A percentile compares a stretch with the other conserved stretches of the same genome.
These are phyloP conservation scores for Ridgeia piscesae DNA, from an alignment of 1,140 invertebrate genomes.

Conservation along the genomic window DNA sequence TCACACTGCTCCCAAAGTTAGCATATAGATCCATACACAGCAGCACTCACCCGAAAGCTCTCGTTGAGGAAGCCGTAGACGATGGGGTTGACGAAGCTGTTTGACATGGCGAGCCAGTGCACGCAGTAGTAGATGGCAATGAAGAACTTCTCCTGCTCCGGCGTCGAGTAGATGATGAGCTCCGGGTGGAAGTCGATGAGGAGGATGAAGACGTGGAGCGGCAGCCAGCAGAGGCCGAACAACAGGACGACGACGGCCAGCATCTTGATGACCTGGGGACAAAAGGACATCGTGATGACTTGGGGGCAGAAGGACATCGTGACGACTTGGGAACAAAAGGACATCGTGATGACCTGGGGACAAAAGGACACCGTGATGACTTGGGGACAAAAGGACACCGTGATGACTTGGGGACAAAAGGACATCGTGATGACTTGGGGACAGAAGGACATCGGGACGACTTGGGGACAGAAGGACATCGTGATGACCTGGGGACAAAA, in stretches of 20 bases:
- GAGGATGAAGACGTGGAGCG: constrained; percentile 37
- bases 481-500: too few relatives aligned
- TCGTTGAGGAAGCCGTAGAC: constrained; percentile 86
- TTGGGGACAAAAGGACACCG: too few relatives aligned
- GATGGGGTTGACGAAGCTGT: constrained; percentile 84
- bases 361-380: too few relatives aligned
- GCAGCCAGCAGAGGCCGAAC: constrained; percentile 43
- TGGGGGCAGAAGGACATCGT: neutral
- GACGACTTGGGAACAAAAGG: too few relatives aligned
- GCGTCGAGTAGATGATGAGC: constrained; percentile 29
- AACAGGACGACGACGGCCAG: constrained; percentile 43
- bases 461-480: too few relatives aligned
- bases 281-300: neutral
- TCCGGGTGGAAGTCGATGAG: constrained; percentile 28
- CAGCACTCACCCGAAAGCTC: constrained; percentile 68
- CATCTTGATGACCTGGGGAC: constrained; percentile 43
- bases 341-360: too few relatives aligned
- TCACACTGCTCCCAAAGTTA: too few relatives aligned
- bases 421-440: too few relatives aligned
- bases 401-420: too few relatives aligned
- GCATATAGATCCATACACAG: too few relatives aligned
- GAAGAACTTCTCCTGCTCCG: constrained; percentile 29
- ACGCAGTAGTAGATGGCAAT: constrained; percentile 42
- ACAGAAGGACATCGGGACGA: too few relatives aligned
- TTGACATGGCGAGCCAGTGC: constrained; percentile 67